Base-by-base conservation (phyloP, 2,113 vertebrate species). In the Oryzias celebensis region DNA sequence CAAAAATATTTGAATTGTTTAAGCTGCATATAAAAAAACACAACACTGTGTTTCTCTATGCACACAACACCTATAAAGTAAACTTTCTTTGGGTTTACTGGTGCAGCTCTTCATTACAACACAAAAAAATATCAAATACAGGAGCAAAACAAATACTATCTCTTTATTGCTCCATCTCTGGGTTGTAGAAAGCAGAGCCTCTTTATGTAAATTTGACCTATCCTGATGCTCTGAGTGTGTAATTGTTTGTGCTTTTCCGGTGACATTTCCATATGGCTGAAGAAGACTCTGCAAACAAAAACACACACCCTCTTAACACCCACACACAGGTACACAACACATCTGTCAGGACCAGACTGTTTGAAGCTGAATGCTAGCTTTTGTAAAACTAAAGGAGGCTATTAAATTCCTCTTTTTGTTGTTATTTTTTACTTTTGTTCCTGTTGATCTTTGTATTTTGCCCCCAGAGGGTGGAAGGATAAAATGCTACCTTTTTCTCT, bases 251-350 rank as follows among this genome's bases (percentile, higher is more conserved):
- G 87, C 89, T 88, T 87, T 73, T 73, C 82, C 73, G 68, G 73
- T 87, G 88, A 80, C 79, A 83, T 89, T 88, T 90, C 85, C 89
- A 88, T 89, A 89, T 86, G 86, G 82, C 59, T 78, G 73, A 71
- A 23, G 24, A 87, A 82, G 51, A 14, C 54, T 66, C 67, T 68
- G 59, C 72, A 65, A 65, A 42, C 61, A 66, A 17, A 65, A 28
- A 36, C 52, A 60, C 13, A 47, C 14, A 62, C 17, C 52, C 36
- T 65, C 22, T 61, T 36, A 62, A 20, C 55, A 55, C 41, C 46
- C 7, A 54, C 1, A 47, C 7, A 56, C 45, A 47, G 22, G 42
- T 15, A 48, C 2, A 56, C 14, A 12, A 0, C 36, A 68, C 50
- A 69, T 76, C 73, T 75, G 65, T 58, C 55, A 68, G 45, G 14